Evolutionary conservation across 2,888 invertebrate genomes (phyloP).

Genomic region (Hirtodrosophila alboralis): DNA sequence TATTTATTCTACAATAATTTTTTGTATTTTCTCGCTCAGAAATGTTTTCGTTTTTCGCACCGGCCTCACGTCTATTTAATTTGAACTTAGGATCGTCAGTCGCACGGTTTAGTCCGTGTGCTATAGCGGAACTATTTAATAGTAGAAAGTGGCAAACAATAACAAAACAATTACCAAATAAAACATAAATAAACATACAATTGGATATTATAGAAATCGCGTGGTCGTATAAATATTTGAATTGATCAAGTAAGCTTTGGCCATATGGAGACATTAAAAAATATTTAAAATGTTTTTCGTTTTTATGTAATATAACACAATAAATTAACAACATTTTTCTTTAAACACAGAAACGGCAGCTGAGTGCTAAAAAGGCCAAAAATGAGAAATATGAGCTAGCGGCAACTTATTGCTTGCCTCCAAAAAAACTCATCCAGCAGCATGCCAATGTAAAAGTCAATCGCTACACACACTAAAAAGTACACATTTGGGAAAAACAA

Average conservation of each 20-base stretch:
- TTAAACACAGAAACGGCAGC: slow-evolving; percentile 17
- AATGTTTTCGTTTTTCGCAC: slow-evolving; percentile 63
- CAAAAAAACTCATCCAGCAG: slow-evolving; percentile 33
- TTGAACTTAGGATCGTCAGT: slow-evolving; percentile 50
- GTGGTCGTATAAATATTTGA: background rate
- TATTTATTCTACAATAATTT: slow-evolving; percentile 53
- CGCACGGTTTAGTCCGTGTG: slow-evolving; percentile 63
- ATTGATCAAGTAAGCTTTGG: slow-evolving; percentile 42
- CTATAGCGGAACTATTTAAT: slow-evolving; percentile 66
- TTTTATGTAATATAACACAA: slow-evolving; percentile 19
- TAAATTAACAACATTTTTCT: slow-evolving; percentile 9
- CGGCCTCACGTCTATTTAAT: slow-evolving; percentile 35
- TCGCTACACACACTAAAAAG: slow-evolving; percentile 12
- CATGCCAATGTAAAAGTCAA: slow-evolving; percentile 48
- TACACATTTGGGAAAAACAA: slow-evolving; percentile 8
- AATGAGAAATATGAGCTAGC: slow-evolving; percentile 44
- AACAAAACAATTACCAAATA: slow-evolving; percentile 24
- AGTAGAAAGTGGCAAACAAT: slow-evolving; percentile 23
- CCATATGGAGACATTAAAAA: background rate
- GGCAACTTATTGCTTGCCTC: slow-evolving; percentile 30
- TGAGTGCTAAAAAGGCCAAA: slow-evolving; percentile 20
- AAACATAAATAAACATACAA: background rate
- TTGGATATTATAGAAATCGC: no score
- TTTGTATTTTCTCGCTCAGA: slow-evolving; percentile 44
- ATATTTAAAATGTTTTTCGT: slow-evolving; percentile 3